Conservation (phyloP, 2,113 vertebrate genomes). For the Crypturellus undulatus region DNA sequence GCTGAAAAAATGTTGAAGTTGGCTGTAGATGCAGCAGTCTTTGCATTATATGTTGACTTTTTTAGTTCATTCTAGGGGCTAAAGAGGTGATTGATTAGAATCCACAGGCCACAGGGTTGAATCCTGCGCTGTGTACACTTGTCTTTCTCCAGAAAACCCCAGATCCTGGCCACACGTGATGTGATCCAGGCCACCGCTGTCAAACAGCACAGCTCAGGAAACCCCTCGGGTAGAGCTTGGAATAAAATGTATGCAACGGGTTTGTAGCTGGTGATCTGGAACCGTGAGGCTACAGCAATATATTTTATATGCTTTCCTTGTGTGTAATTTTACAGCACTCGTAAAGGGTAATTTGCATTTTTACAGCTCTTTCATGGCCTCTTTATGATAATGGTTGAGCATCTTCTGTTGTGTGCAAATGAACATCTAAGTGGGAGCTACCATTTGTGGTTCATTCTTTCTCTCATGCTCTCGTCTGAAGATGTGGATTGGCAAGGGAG, state of each 20-base stretch:
- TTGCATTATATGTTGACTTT: background rate
- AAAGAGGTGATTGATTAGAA: background rate
- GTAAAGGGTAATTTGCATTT: background rate
- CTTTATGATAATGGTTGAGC: background rate
- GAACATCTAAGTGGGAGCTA: background rate
- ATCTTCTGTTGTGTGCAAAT: background rate
- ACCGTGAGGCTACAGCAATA: background rate
- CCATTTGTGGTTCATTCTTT: background rate
- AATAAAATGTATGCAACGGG: background rate
- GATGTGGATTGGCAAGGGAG: background rate
- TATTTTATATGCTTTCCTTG: background rate
- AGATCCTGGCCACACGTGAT: background rate
- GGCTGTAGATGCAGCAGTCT: slow-evolving; percentile 8
- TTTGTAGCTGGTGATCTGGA: background rate
- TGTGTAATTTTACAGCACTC: background rate
- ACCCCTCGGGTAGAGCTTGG: no score
- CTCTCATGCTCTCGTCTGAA: background rate
- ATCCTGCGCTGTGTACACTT: background rate
- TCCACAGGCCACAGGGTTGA: rapidly evolving
- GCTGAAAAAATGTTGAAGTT: slow-evolving; percentile 40
- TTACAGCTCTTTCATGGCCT: background rate
- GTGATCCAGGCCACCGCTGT: no score
- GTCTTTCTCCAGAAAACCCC: background rate
- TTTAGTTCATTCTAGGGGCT: background rate
- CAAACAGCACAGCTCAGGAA: background rate